A percentile compares a stretch with the other conserved stretches of the same genome.
Evolutionary conservation across 2,113 vertebrate genomes (phyloP).

Genomic region (Rhinolophus sinicus): DNA sequence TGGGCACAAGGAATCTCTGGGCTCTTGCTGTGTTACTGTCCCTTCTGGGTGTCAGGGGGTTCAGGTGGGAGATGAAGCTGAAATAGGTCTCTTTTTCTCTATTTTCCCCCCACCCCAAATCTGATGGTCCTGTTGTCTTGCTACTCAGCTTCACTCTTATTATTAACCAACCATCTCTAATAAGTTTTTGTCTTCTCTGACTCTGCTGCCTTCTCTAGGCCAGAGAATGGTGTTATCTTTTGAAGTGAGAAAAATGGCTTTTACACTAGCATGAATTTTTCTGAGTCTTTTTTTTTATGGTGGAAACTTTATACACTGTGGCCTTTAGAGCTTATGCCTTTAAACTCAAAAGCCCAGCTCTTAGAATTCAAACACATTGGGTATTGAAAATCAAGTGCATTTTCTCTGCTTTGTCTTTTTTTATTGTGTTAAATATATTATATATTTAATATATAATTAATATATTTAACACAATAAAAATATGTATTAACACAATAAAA

Average conservation of each 20-base stretch:
- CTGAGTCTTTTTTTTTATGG: neutral
- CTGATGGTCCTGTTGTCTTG: neutral
- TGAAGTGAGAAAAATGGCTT: neutral
- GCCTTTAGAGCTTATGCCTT: neutral
- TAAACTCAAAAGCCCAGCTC: neutral
- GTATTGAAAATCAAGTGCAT: neutral
- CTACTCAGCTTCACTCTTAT: neutral
- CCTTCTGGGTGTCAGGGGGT: neutral
- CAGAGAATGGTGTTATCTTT: neutral
- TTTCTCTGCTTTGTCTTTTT: neutral
- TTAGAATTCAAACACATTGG: neutral
- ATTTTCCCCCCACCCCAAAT: neutral
- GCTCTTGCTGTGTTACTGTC: neutral
- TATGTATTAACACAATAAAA: too few species aligned
- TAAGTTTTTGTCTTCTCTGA: neutral
- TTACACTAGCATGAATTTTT: neutral
- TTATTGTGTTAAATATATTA: neutral
- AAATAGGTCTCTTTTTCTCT: neutral
- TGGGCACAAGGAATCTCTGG: neutral
- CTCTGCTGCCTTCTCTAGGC: neutral
- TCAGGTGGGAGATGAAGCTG: too few species aligned
- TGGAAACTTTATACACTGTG: neutral
- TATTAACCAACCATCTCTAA: neutral
- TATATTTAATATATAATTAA: neutral
- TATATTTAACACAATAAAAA: too few species aligned